Percentiles rank a stretch among this genome's conserved stretches.
phyloP scores from a whole-genome alignment of 2,113 vertebrate species.

The Galeopterus variegatus region DNA sequence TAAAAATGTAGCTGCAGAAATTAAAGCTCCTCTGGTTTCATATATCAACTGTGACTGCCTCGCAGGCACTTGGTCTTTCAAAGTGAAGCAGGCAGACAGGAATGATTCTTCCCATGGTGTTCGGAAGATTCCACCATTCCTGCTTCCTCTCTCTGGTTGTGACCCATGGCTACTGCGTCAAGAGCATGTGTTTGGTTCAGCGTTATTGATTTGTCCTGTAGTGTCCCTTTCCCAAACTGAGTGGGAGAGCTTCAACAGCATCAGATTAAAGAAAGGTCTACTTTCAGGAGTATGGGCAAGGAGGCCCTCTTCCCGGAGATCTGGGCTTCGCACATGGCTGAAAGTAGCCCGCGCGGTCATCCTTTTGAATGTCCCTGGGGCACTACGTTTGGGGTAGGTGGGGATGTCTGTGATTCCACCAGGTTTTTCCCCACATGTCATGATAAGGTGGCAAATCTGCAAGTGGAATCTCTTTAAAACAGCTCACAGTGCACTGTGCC shows the following conservation, averaged over 20 bases:
- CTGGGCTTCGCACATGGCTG: fast-evolving
- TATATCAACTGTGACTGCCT: fast-evolving
- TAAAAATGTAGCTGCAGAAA: background rate
- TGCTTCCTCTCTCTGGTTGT: background rate
- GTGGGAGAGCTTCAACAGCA: background rate
- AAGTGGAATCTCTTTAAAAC: too few species aligned
- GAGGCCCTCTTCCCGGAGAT: background rate
- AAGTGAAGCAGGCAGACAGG: background rate
- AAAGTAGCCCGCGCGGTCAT: fast-evolving
- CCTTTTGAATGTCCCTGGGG: fast-evolving
- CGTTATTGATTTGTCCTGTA: background rate
- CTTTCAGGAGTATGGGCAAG: background rate
- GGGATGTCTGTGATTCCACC: background rate
- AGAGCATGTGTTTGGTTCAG: background rate
- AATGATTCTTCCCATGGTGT: fast-evolving
- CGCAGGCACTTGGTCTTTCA: fast-evolving
- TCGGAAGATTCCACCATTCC: background rate
- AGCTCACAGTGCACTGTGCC: background rate
- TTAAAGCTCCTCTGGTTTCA: fast-evolving
- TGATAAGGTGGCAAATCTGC: too few species aligned
- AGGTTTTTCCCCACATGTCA: too few species aligned
- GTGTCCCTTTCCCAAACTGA: background rate
- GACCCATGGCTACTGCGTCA: background rate
- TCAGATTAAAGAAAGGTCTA: too few species aligned
- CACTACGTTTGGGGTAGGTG: fast-evolving